phyloP scores from a whole-genome alignment of 2,797 vertebrate genomes.

The Melanotaenia maccullochi region DNA sequence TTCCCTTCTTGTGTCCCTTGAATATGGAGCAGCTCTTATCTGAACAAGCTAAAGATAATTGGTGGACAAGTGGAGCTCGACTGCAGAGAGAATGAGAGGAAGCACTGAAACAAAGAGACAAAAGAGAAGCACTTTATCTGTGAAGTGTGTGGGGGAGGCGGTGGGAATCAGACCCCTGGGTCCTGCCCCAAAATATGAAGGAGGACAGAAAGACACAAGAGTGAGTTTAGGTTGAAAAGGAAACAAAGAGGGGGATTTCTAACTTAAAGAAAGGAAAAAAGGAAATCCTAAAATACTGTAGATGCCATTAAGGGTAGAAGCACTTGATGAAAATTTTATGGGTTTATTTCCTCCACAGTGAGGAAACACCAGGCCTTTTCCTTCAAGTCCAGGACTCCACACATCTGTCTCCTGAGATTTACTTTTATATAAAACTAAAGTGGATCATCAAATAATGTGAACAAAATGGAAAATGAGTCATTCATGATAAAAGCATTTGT shows the following conservation, averaged over 20 bases:
- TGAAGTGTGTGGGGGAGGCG: background rate
- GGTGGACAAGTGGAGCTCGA: slow-evolving; percentile 68
- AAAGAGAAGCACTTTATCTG: slow-evolving; percentile 34
- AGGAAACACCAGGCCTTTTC: slow-evolving; percentile 1
- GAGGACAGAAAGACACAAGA: background rate
- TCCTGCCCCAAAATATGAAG: slow-evolving; percentile 19
- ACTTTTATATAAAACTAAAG: background rate
- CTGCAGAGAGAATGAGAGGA: slow-evolving; percentile 29
- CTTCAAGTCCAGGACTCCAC: background rate
- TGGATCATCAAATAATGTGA: background rate
- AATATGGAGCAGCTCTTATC: slow-evolving; percentile 73
- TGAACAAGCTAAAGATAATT: slow-evolving; percentile 67
- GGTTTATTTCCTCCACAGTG: background rate
- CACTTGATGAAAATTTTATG: slow-evolving; percentile 3
- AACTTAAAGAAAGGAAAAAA: background rate
- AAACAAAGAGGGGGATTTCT: background rate
- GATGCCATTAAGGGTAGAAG: background rate
- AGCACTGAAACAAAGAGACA: slow-evolving; percentile 11
- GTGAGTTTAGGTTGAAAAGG: background rate
- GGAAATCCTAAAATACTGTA: background rate
- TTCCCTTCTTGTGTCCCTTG: slow-evolving; percentile 37
- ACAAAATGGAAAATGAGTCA: background rate
- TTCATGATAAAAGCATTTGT: background rate
- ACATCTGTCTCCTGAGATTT: background rate
- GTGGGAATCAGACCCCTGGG: background rate